These are phyloP conservation scores for Oxycera nigricornis DNA, from an alignment of 2,888 invertebrate genomes.

Conservation along the genomic window DNA sequence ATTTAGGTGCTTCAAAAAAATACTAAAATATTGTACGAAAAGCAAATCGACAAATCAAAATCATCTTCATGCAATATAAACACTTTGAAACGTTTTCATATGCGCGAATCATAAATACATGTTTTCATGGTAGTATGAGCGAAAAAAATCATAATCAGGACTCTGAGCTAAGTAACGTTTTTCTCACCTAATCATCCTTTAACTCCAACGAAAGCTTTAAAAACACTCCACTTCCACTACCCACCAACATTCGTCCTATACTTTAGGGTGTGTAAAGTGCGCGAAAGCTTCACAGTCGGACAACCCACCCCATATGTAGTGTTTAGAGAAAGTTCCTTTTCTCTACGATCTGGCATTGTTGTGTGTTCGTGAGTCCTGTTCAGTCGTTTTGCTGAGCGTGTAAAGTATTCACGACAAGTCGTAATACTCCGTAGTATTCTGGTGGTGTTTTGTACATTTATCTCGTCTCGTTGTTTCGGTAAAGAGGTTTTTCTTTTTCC, in stretches of 20 bases:
- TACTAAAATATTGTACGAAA: too few species aligned
- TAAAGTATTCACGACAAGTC: constrained; percentile 40
- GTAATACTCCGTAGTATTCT: constrained; percentile 13
- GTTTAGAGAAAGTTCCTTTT: constrained; percentile 13
- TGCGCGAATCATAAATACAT: too few species aligned
- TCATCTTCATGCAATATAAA: too few species aligned
- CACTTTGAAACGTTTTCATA: too few species aligned
- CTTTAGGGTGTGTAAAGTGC: background rate
- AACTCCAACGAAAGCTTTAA: too few species aligned
- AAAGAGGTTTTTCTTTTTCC: constrained; percentile 18
- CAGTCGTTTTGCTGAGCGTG: constrained; percentile 44
- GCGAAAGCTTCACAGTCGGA: constrained; percentile 18
- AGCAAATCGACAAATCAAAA: too few species aligned
- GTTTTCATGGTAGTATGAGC: too few species aligned
- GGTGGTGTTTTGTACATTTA: background rate
- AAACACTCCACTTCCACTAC: background rate
- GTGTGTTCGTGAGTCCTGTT: constrained; percentile 28
- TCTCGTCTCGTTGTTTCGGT: background rate
- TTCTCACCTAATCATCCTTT: too few species aligned
- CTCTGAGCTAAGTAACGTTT: too few species aligned
- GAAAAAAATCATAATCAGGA: too few species aligned
- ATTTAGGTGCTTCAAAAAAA: too few species aligned
- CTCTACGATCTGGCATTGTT: constrained; percentile 8
- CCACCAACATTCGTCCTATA: background rate
- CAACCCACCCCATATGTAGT: background rate